Base-by-base conservation (phyloP, 1,140 invertebrate species). In the Sycobia sp. region DNA sequence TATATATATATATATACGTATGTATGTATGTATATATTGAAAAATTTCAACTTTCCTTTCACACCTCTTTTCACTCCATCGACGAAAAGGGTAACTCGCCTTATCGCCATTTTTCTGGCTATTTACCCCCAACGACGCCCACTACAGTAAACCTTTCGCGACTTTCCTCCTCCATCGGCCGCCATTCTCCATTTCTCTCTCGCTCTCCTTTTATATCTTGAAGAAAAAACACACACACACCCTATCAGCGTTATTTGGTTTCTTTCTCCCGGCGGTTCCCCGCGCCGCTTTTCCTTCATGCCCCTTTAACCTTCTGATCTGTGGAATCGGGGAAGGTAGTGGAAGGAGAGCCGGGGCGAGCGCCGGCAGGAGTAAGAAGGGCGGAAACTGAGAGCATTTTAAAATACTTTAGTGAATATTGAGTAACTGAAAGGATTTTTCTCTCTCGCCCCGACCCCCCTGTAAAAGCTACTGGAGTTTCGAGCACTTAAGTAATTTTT, bases 391-490 rank as follows among this genome's bases (percentile, higher is more conserved):
- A 32, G 47, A 41, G 47, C 36, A 13, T 38, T 70, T 60, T 60
- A 66, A 74, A 63, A 49, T 50, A 65, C 54, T 51, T 51, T 56
- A 62, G 66, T 72, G 73, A 74, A 74, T 74, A 73, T 72, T 69
- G 55, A 73, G 63, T 60, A 57, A 58, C 29, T 41, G 49, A 50
- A 56, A 66, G 55, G 25, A 60, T 43, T 60, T 60, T 41, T 18
- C 34, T 47, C 27, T 44, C 18, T 10, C 27, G 14, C 9, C 38
- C 14, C 10, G 27, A 11, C 13, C 29, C 3, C 18, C 4, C 18
- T 39, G 16, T 11, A 18, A 59, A 50, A 49, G 46, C 20, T 4
- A 14, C 18, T 3, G 7, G 16, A 8, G 13, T 9, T 25, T 43
- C 14, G 36, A 18, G 47, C 22, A n/a, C 23, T 14, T 43, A 16